Base-by-base conservation (phyloP, 2,888 invertebrate genomes). In the Tineola bisselliella region DNA sequence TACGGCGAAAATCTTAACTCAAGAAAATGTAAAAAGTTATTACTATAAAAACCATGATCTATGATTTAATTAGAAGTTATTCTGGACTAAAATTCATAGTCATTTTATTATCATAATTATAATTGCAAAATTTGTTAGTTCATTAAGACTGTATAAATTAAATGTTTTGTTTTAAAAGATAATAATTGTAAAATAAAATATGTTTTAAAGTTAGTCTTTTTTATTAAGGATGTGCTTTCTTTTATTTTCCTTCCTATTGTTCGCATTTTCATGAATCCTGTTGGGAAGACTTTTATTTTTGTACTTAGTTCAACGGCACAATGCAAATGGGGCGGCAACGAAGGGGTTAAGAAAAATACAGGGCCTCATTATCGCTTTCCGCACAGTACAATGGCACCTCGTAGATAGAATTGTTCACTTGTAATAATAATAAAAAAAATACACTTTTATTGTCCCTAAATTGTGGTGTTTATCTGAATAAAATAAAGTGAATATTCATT, bases 311-410 rank as follows among this genome's bases (percentile, higher is more conserved):
- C 5, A 48, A 38, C 48, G 12, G 58, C 8, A 58, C 58, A 58
- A 58, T 58, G 33, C 15, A 25, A 56, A 56, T 25, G 58, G 58
- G 54, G 18, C 48, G 48, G 54, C 54, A 54, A 25, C 25, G 54
- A 25, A 54, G 33, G 56, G 58, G 58, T 31, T 58, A 58, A 58
- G 58, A 58, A 58, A 56, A 58, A 58, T 58, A 58, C 33, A 19
- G n/a, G 4, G n/a, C 58, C 80, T 84, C 84, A 83, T 84, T 84
- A 84, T 73, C 76, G 80, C 71, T 72, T 81, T 81, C 83, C 83
- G 79, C 15, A 19, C 19, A n/a, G 13, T 15, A 58, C 58, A 54
- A 54, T 54, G 33, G 58, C 31, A 11, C 6, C 15, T 15, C 33
- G 2, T n/a, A 33, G 31, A 58, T 58, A 58, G 15, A 33, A 58